phyloP scores from a whole-genome alignment of 2,113 vertebrate species.

The Calypte anna region DNA sequence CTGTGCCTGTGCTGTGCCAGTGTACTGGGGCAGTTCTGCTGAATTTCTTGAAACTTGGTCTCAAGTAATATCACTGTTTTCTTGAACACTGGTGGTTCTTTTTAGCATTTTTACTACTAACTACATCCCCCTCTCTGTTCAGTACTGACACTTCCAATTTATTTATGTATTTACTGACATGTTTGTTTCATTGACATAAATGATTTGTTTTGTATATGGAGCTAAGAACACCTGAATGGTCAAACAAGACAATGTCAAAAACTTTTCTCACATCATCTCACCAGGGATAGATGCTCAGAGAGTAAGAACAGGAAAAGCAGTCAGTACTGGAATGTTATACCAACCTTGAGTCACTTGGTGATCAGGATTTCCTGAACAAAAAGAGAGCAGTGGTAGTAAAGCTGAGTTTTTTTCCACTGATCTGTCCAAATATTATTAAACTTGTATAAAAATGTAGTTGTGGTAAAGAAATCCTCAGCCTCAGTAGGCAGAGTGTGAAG shows the following conservation, averaged over 20 bases:
- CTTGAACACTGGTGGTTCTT: not conserved
- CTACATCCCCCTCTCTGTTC: not conserved
- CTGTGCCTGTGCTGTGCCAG: rapidly evolving
- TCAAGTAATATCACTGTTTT: not conserved
- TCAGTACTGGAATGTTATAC: not conserved
- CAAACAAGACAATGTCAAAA: not conserved
- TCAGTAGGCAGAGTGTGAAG: not conserved
- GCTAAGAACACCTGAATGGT: not conserved
- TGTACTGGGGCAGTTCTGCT: not conserved
- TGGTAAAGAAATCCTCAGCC: not conserved
- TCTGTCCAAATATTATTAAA: not conserved
- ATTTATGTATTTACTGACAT: not conserved
- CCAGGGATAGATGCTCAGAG: not conserved
- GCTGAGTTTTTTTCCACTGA: not conserved
- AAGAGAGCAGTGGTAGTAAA: not conserved
- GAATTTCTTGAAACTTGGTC: not conserved
- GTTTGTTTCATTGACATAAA: not conserved
- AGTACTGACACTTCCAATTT: not conserved
- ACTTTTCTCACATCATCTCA: not conserved
- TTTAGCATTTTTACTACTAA: not conserved
- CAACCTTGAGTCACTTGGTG: not conserved
- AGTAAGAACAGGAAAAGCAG: not conserved
- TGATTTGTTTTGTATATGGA: not conserved
- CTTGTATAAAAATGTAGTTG: not conserved
- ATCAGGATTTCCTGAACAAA: not conserved